A percentile compares a stretch with the other conserved stretches of the same genome.
Evolutionary conservation across 2,888 invertebrate genomes (phyloP).

Genomic region (Noctua comes): DNA sequence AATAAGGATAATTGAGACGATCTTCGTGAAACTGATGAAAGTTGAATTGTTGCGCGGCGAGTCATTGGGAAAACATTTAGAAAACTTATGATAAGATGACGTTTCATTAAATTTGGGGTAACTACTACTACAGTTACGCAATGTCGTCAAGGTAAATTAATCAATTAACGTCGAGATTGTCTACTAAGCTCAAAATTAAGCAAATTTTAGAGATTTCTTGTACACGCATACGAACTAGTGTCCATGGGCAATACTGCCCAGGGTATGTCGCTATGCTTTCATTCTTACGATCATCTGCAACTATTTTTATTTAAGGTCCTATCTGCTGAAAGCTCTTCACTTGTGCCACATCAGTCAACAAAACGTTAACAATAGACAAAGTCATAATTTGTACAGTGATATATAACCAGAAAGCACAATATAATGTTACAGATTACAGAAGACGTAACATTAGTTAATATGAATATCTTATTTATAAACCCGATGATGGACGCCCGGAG

Average conservation of each 20-base stretch:
- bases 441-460: slow-evolving; percentile 84
- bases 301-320: neutral
- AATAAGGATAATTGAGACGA: neutral
- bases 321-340: slow-evolving; percentile 33
- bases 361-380: slow-evolving; percentile 83
- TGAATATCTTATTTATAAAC: slow-evolving; percentile 76
- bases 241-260: neutral
- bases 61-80: neutral
- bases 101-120: neutral
- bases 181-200: neutral
- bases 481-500: slow-evolving; percentile 60
- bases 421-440: slow-evolving; percentile 84
- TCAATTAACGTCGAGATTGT: neutral
- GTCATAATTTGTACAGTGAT: slow-evolving; percentile 87
- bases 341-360: slow-evolving; percentile 71
- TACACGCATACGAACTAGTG: neutral
- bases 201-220: neutral
- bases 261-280: neutral
- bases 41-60: neutral
- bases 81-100: neutral
- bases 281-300: neutral
- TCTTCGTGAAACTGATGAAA: neutral
- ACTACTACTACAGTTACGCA: neutral
- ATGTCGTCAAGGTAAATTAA: neutral
- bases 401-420: slow-evolving; percentile 85